phyloP scores from a whole-genome alignment of 2,797 vertebrate species.

The Lithobates sylvaticus region DNA sequence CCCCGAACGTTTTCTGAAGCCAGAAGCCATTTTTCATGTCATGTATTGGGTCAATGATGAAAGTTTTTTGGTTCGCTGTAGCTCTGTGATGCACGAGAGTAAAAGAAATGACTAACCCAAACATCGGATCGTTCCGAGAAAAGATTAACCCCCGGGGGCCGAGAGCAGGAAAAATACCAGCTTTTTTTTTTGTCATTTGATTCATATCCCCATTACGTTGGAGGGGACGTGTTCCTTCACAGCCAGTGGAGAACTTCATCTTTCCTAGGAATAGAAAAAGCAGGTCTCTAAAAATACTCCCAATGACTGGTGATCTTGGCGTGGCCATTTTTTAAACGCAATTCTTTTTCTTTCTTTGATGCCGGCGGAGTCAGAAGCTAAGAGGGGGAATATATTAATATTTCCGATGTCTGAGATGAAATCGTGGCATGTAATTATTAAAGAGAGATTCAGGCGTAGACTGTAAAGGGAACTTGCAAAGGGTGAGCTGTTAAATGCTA shows the following conservation, averaged over 20 bases:
- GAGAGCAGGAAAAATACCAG: background rate
- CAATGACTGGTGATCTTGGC: background rate
- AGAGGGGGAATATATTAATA: background rate
- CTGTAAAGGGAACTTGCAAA: background rate
- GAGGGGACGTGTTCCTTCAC: background rate
- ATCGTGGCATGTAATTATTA: background rate
- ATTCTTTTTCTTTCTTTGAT: background rate
- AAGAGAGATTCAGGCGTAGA: background rate
- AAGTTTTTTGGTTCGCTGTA: background rate
- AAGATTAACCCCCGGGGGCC: conserved; percentile 19
- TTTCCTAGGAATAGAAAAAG: conserved; percentile 1
- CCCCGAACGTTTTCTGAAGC: background rate
- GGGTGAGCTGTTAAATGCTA: too few relatives aligned
- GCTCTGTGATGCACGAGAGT: background rate
- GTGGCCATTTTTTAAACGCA: background rate
- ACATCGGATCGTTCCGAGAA: conserved; percentile 25
- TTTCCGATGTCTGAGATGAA: background rate
- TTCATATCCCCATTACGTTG: conserved; percentile 30
- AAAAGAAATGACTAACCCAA: conserved; percentile 9
- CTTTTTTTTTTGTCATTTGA: conserved; percentile 13
- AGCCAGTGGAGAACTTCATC: conserved; percentile 12
- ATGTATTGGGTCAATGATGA: conserved; percentile 19
- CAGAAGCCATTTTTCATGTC: background rate
- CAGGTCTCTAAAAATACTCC: conserved; percentile 34
- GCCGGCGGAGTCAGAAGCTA: background rate